Evolutionary conservation across 2,888 invertebrate species (phyloP), one percentile per base, ranked within the genome.

Genomic region (Tricholauxania praeusta): DNA sequence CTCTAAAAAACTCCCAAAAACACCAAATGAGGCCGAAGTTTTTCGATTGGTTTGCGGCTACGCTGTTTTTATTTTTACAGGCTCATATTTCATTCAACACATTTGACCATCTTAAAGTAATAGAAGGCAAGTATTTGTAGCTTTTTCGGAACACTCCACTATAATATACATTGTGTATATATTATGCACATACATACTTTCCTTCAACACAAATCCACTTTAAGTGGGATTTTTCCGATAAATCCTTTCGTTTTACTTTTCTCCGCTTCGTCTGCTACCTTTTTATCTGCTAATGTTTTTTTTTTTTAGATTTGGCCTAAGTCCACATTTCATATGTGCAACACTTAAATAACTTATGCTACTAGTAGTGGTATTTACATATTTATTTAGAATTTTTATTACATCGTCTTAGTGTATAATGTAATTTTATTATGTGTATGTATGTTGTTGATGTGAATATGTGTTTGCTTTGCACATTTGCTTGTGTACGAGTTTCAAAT

Each of bases 191-290:
- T 5, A 39, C 39, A n/a, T n/a, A 10, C 39, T 39, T 10, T 39
- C 39, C 10, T 39, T 39, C 10, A 39, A 39, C 10, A 39, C 39
- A 82, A 82, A 82, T 82, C 82, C 79, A 80, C 82, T 82, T 82
- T 67, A 72, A 82, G 82, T 79, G 63, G 22, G 67, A 71, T 67
- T 67, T 59, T 55, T 63, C 47, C 67, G 66, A 66, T 70, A 57
- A 72, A 72, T 71, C 67, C 72, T 66, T 67, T 70, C 51, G 19
- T 68, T 68, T 63, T 59, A 28, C 52, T 32, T 55, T 28, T 63
- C 47, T 64, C 15, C 19, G 12, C 64, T 32, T 66, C n/a, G 15
- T 3, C 32, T 55, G 12, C 19, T 55, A 12, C n/a, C 12, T 28
- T 60, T 51, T 63, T 32, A 3, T 49, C 47, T 63, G 17, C n/a